Base-by-base conservation (phyloP, 2,113 vertebrate genomes). In the Ia io region DNA sequence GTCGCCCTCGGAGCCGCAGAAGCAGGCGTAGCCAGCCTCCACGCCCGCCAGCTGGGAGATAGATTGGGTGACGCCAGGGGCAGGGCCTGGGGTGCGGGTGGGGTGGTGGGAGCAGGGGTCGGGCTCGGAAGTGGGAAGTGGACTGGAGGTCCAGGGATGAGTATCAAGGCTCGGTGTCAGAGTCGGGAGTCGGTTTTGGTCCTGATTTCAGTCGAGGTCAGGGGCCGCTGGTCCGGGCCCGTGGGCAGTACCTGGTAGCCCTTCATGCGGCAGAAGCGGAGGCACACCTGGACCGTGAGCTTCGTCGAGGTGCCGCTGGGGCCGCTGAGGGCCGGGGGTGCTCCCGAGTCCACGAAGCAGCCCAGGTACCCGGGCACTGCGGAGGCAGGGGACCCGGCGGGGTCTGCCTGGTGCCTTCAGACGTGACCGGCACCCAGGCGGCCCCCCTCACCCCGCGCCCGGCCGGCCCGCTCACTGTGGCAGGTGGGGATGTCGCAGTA, bases 21-120 rank as follows among this genome's bases (percentile, higher is more conserved):
- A 98, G 94, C 98, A 98, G 74, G 98, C 98, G 11, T 98, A 98
- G n/a, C 98, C 98, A 0, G 98, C 98, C 80, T 98, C 98, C 44
- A 98, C 93, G 1, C 98, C 98, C 6, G 98, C 98, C 63, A 97
- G 97, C 98, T 98, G 95, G 40, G 76, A 61, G 93, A 86, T 42
- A 92, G 47, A 92, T 23, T 10, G 69, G 53, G 89, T 96, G 90
- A 92, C 35, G 65, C 70, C 74, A 17, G 40, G n/a, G 76, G 94
- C 86, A 73, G 23, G n/a, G 51, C 35, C 40, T 32, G 49, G 53
- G 30, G n/a, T 1, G 20, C 71, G 88, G 49, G 30, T 23, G 17
- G 59, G 73, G 61, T 7, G 6, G 35, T 44, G 67, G 59, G 70
- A 77, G 67, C 56, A 65, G 56, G 51, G 69, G 37, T 53, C 22